phyloP scores from a whole-genome alignment of 2,888 invertebrate species.

The Eustalomyia histrio region DNA sequence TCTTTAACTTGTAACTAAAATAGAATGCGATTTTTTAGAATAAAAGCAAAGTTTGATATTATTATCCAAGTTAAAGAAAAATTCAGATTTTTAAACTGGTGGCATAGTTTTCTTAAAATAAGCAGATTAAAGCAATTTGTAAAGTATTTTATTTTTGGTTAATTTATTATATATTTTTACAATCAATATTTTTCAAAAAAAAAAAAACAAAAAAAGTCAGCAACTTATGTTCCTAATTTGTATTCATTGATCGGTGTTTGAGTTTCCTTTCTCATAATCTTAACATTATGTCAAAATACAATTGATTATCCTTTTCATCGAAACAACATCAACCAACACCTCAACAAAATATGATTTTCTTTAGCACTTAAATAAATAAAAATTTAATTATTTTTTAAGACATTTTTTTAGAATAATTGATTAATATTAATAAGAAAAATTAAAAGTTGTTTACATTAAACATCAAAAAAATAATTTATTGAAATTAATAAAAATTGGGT shows the following conservation, averaged over 20 bases:
- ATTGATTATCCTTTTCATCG: background rate
- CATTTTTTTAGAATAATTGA: slow-evolving; percentile 36
- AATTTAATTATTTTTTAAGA: slow-evolving; percentile 38
- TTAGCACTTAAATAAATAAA: background rate
- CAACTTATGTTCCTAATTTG: slow-evolving; percentile 69
- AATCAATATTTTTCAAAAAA: background rate
- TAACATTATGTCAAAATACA: background rate
- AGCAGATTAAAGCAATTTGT: too few relatives aligned
- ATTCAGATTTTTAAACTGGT: too few relatives aligned
- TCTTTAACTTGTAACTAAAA: too few relatives aligned
- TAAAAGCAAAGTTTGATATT: too few relatives aligned
- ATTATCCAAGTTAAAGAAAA: too few relatives aligned
- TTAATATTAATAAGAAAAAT: slow-evolving; percentile 28
- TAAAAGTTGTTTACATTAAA: slow-evolving; percentile 30
- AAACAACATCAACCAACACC: background rate
- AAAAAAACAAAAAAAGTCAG: background rate
- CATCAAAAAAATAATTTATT: slow-evolving; percentile 49
- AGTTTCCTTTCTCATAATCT: slow-evolving; percentile 8
- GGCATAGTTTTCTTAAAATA: too few relatives aligned
- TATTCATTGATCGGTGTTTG: slow-evolving; percentile 69
- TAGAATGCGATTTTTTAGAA: too few relatives aligned
- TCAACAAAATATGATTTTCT: background rate
- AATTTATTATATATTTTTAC: too few relatives aligned
- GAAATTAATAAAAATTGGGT: slow-evolving; percentile 75
- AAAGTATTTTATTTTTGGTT: too few relatives aligned